phyloP scores from a whole-genome alignment of 2,113 vertebrate species.

The Macrotis lagotis region DNA sequence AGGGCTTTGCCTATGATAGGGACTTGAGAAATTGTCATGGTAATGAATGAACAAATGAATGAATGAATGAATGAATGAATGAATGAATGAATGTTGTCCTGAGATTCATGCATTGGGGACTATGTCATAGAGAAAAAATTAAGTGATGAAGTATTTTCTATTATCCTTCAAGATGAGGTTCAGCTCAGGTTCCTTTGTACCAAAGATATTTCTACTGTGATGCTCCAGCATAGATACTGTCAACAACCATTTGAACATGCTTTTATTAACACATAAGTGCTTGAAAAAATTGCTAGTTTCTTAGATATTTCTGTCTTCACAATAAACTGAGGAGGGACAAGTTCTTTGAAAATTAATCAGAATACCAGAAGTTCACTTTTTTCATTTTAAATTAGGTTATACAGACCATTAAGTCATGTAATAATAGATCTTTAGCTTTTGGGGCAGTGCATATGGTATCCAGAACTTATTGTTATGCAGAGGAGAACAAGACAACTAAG shows the following conservation, averaged over 20 bases:
- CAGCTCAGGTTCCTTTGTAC: constrained; percentile 14
- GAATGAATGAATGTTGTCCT: background rate
- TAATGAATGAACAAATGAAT: too few relatives aligned
- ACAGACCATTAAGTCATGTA: constrained; percentile 68
- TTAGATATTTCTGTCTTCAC: background rate
- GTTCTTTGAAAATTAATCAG: background rate
- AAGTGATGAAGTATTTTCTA: background rate
- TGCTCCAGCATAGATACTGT: background rate
- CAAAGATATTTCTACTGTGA: background rate
- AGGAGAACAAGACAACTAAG: constrained; percentile 62
- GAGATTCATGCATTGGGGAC: background rate
- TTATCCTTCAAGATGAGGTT: background rate
- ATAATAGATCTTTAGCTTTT: constrained; percentile 52
- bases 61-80: background rate
- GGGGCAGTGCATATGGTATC: constrained; percentile 32
- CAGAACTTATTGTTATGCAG: constrained; percentile 59
- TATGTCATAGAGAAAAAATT: background rate
- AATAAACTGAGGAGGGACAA: constrained; percentile 40
- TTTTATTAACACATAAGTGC: background rate
- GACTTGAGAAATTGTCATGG: background rate
- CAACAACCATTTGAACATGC: background rate
- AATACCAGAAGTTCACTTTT: constrained; percentile 42
- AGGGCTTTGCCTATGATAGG: background rate
- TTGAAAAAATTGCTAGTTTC: background rate
- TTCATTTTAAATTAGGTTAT: constrained; percentile 70